A percentile compares a stretch with the other conserved stretches of the same genome.
Evolutionary conservation across 2,888 invertebrate species (phyloP).

Genomic region (Cheilosia scutellata): DNA sequence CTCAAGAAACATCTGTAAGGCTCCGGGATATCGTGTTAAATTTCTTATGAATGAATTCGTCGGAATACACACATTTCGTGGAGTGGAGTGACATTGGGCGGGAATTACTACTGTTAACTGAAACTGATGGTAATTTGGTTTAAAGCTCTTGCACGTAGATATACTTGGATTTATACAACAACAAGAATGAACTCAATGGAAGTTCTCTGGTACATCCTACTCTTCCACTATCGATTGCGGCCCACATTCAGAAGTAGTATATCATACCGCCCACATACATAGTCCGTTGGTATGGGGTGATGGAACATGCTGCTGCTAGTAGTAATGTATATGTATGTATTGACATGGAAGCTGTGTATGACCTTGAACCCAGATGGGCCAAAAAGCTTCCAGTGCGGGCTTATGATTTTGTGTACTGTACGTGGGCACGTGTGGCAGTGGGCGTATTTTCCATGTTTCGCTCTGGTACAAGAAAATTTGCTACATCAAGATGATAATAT

Average conservation of each 20-base stretch:
- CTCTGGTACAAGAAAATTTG: too few species aligned
- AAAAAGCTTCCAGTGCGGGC: slow-evolving; percentile 46
- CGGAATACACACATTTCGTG: slow-evolving; percentile 12
- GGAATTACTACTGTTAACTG: slow-evolving; percentile 3
- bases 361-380: slow-evolving; percentile 71
- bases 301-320: slow-evolving; percentile 3
- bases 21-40: slow-evolving; percentile 50
- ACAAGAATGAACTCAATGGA: slow-evolving; percentile 39
- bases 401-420: background rate
- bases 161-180: slow-evolving; percentile 11
- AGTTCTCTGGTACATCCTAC: slow-evolving; percentile 24
- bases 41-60: slow-evolving; percentile 74
- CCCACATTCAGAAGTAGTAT: slow-evolving; percentile 45
- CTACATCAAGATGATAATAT: too few species aligned
- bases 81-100: slow-evolving; percentile 1
- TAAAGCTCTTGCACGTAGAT: slow-evolving; percentile 51
- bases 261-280: slow-evolving; percentile 40
- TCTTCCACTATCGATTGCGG: slow-evolving; percentile 51
- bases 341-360: slow-evolving; percentile 57
- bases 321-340: slow-evolving; percentile 51
- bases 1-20: slow-evolving; percentile 25
- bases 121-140: slow-evolving; percentile 41
- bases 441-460: background rate
- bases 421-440: slow-evolving; percentile 5
- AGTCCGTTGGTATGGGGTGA: background rate